A percentile compares a stretch with the other conserved stretches of the same genome.
Conservation (phyloP, 2,888 invertebrate genomes). For the Sisyra nigra region DNA sequence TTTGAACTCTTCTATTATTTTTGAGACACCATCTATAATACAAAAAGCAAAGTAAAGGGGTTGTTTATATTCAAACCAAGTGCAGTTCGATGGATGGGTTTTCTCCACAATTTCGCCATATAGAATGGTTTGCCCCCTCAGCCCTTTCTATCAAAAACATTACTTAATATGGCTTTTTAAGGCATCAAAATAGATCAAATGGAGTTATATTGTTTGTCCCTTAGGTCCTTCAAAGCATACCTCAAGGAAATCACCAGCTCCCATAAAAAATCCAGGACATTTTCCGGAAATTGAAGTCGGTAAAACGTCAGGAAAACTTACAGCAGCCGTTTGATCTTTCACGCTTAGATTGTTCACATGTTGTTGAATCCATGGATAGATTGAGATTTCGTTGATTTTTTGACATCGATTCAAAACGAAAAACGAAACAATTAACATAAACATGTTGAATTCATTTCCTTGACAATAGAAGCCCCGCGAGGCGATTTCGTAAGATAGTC, state of each 20-base stretch:
- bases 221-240: too few relatives aligned
- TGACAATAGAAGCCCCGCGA: conserved; percentile 79
- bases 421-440: conserved; percentile 94
- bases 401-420: conserved; percentile 81
- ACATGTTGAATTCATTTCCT: conserved; percentile 95
- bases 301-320: conserved; percentile 77
- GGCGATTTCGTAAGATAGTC: conserved; percentile 89
- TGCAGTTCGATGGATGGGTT: too few relatives aligned
- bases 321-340: conserved; percentile 62
- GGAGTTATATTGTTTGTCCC: too few relatives aligned
- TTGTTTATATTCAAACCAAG: too few relatives aligned
- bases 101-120: too few relatives aligned
- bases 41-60: too few relatives aligned
- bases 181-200: too few relatives aligned
- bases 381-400: conserved; percentile 54
- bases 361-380: conserved; percentile 93
- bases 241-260: conserved; percentile 93
- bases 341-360: conserved; percentile 76
- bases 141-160: too few relatives aligned
- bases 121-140: too few relatives aligned
- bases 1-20: too few relatives aligned
- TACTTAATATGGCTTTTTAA: too few relatives aligned
- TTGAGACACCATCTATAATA: too few relatives aligned
- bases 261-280: conserved; percentile 72
- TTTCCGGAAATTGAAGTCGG: conserved; percentile 48